Percentiles rank a stretch among this genome's conserved stretches.
phyloP scores from a whole-genome alignment of 2,888 invertebrate genomes.

The Rapana venosa region DNA sequence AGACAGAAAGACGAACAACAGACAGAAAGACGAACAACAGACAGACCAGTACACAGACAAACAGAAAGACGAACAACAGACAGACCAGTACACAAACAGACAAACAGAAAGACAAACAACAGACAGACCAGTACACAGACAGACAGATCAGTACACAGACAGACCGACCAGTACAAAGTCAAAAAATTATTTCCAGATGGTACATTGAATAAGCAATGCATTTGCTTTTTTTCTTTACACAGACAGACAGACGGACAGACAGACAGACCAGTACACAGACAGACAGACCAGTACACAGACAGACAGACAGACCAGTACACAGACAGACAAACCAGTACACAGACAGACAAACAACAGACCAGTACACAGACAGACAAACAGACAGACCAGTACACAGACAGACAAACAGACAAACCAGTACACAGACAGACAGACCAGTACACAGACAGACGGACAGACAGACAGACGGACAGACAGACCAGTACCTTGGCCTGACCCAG shows the following conservation, averaged over 20 bases:
- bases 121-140: not conserved
- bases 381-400: not conserved
- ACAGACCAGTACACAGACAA: slow-evolving; percentile 39
- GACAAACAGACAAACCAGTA: not conserved
- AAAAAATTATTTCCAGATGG: too few relatives aligned
- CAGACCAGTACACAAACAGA: not conserved
- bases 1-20: too few relatives aligned
- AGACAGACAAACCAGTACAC: too few relatives aligned
- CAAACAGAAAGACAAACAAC: slow-evolving; percentile 1
- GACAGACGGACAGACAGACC: not conserved
- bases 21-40: not conserved
- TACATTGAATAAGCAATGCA: too few relatives aligned
- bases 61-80: not conserved
- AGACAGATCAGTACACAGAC: not conserved
- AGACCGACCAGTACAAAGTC: slow-evolving; percentile 39
- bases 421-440: not conserved
- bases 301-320: too few relatives aligned
- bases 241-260: too few relatives aligned
- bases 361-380: not conserved
- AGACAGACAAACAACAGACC: not conserved
- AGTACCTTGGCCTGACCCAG: slow-evolving; percentile 56
- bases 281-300: not conserved
- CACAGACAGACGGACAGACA: not conserved
- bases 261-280: too few relatives aligned
- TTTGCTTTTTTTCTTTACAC: too few relatives aligned